phyloP scores from a whole-genome alignment of 2,888 invertebrate species.

The Cinara cedri region DNA sequence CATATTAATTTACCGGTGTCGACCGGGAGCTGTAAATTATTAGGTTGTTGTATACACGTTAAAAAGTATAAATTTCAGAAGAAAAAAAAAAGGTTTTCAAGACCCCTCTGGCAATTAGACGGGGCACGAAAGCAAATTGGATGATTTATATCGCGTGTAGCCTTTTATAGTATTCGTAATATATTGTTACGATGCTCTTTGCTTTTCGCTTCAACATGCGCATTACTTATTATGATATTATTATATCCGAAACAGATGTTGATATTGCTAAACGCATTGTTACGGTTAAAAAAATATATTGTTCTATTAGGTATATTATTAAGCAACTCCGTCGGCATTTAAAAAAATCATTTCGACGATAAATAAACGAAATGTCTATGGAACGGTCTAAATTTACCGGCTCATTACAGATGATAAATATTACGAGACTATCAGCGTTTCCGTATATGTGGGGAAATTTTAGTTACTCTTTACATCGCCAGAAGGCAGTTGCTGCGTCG shows the following conservation, averaged over 20 bases:
- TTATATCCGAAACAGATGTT: conserved; percentile 25
- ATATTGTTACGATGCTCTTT: conserved; percentile 3
- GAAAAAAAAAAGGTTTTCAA: conserved; percentile 9
- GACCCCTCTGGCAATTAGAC: conserved; percentile 54
- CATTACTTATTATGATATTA: no score
- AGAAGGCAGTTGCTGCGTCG: no score
- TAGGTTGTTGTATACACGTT: background rate
- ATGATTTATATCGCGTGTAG: conserved; percentile 21
- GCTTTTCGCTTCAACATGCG: conserved; percentile 1
- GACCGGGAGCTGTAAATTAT: conserved; percentile 52
- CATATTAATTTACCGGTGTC: conserved; percentile 43
- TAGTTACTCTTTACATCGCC: no score
- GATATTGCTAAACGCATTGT: conserved; percentile 14
- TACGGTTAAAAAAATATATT: background rate
- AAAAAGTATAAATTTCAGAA: background rate
- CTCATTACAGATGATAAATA: no score
- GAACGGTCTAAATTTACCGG: no score
- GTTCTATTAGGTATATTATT: no score
- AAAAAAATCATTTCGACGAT: no score
- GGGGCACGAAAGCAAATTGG: conserved; percentile 31
- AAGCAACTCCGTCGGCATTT: no score
- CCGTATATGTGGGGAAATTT: no score
- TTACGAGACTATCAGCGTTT: no score
- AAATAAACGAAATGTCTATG: no score
- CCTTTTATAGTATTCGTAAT: conserved; percentile 35